Evolutionary conservation across 1,140 invertebrate genomes (phyloP), one percentile per base, ranked within the genome.

Genomic region (Berghia stephanieae): DNA sequence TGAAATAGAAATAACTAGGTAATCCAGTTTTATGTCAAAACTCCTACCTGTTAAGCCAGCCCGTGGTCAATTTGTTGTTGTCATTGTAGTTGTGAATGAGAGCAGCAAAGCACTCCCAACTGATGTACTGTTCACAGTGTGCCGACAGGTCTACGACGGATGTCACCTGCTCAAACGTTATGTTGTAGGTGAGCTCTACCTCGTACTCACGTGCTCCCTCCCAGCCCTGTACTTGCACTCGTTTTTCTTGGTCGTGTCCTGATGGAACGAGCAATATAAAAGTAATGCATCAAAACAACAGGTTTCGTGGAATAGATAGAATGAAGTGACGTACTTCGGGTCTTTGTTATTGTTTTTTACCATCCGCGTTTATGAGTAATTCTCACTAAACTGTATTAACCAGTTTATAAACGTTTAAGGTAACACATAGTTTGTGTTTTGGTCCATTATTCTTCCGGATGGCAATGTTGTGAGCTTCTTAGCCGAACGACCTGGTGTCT

Each of bases 21-120:
- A n/a, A n/a, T n/a, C n/a, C n/a, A n/a, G n/a, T n/a, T n/a, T 34
- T 49, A 68, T 44, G 10, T 49, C n/a, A 13, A 49, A 49, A 49
- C n/a, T 10, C n/a, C 10, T n/a, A 76, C 16, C 84, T 77, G 77
- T 83, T 85, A 5, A 78, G 75, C 84, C 85, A 87, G 69, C 78
- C 85, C 16, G 86, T 87, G 10, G 82, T 84, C 18, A 78, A 34
- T 55, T 76, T 80, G 43, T 76, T 70, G 73, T 80, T 78, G 74
- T 69, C 79, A 27, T 81, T 79, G 36, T 69, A 75, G 69, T 83
- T 82, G 70, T 86, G 84, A 27, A 87, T 85, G 27, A 82, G 76
- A 1, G 86, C 82, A 3, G 81, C 81, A 43, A 79, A 80, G 79
- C 86, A 87, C 38, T 85, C 77, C 85, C 85, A 87, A 34, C 71